A percentile compares a stretch with the other conserved stretches of the same genome.
These are phyloP conservation scores for Sialia sialis DNA, from an alignment of 2,113 vertebrate species.

Conservation along the genomic window DNA sequence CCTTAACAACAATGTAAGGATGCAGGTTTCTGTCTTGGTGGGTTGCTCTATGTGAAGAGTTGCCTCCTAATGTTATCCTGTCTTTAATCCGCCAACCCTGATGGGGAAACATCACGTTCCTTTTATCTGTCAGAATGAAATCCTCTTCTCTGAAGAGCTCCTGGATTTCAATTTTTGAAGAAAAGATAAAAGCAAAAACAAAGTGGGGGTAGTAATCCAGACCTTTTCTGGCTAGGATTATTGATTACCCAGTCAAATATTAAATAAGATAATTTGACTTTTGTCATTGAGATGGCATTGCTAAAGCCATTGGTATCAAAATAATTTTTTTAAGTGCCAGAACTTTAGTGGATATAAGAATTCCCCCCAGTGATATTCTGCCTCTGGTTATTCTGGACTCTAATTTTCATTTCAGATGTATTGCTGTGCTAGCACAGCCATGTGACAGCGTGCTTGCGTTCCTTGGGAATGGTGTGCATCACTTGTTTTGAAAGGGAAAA, in stretches of 20 bases:
- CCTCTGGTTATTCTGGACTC: background rate
- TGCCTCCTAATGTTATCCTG: background rate
- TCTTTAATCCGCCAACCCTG: background rate
- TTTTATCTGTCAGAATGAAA: slow-evolving; percentile 52
- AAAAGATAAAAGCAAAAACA: slow-evolving; percentile 25
- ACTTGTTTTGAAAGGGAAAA: background rate
- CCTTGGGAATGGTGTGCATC: background rate
- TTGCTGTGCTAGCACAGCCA: background rate
- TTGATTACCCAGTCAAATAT: background rate
- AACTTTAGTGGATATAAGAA: background rate
- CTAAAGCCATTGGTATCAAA: background rate
- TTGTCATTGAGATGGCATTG: background rate
- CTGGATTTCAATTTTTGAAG: slow-evolving; percentile 37
- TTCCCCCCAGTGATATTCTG: background rate
- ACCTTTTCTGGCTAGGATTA: background rate
- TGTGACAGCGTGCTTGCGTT: background rate
- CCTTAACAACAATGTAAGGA: background rate
- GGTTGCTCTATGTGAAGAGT: background rate
- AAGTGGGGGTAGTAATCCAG: slow-evolving; percentile 5
- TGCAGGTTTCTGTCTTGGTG: background rate
- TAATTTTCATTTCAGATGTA: background rate
- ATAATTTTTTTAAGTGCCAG: background rate
- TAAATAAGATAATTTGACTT: background rate
- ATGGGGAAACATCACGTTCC: background rate
- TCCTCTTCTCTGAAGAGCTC: background rate